Base-by-base conservation (phyloP, 1,140 invertebrate genomes). In the Aplysia californica region DNA sequence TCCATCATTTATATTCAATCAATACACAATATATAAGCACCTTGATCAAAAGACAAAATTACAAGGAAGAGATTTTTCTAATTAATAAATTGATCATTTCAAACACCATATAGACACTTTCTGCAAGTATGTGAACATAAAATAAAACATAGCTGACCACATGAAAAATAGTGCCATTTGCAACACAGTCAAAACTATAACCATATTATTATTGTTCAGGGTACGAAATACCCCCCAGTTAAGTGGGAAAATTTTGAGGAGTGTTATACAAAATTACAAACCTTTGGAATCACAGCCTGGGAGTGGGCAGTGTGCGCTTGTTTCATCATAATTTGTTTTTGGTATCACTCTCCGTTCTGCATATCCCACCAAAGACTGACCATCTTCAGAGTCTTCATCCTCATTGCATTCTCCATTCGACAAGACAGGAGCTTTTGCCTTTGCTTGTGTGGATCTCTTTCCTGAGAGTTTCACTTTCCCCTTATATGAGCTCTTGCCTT, bases 251-350 rank as follows among this genome's bases (percentile, higher is more conserved):
- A n/a, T n/a, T n/a, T n/a, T n/a, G n/a, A n/a, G n/a, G n/a, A n/a
- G n/a, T n/a, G n/a, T n/a, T n/a, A n/a, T n/a, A n/a, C n/a, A n/a
- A n/a, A n/a, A n/a, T n/a, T n/a, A n/a, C n/a, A n/a, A n/a, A 89
- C 88, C 88, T 87, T 84, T 87, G 29, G 96, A 98, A 88, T 98
- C 95, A 88, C 97, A 98, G 3, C 94, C 94, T 75, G 96, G 93
- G 20, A 98, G 91, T 0, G 95, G 95, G 90, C 97, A 98, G 77
- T 94, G 81, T 0, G 83, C 80, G 77, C 82, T 82, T 59, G 81
- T 81, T 69, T 87, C 85, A 82, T 86, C 85, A 79, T 87, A 86
- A 75, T 87, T 85, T 73, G 86, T 83, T 31, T 80, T 79, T 23
- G 86, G 86, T 29, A 82, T 84, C 26, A 84, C 73, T 61, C 86